Base-by-base conservation (phyloP, 2,797 vertebrate species). In the Alouatta caraya region DNA sequence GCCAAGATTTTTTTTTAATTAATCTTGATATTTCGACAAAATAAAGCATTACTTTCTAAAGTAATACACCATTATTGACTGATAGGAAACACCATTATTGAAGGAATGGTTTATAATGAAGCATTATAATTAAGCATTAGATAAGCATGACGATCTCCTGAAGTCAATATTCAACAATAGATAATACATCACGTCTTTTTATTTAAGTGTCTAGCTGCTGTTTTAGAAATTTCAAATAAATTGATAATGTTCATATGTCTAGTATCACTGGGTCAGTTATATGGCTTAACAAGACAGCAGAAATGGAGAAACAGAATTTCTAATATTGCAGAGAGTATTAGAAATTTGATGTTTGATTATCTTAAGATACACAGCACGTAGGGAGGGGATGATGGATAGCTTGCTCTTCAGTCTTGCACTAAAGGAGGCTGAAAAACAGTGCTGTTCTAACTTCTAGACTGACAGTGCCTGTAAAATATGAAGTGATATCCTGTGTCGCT, bases 11-110 rank as follows among this genome's bases (percentile, higher is more conserved):
- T 59, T 2, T 11, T 46, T 42, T 46, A 89, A 75, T 76, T 44
- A 79, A 89, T 48, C 64, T 46, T 64, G 26, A 64, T 42, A 13
- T 57, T 89, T 57, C 26, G 19, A 93, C 39, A 67, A 96, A 78
- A 72, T n/a, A 87, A 15, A 86, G 28, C 33, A 86, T 28, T 64
- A 90, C 88, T 84, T 88, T 90, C 44, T 93, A 28, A 90, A 91
- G 50, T 30, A 19, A 57, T 21, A n/a, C 1, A 88, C 61, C 61
- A 67, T n/a, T 67, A 67, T 67, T 67, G 46, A 90, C 30, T 37
- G 15, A 86, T 2, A 28, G 9, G 21, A 80, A 12, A 55, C 5
- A 88, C 48, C 28, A 72, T n/a, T 46, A 30, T 4, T 7, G 10
- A 89, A 86, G 42, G n/a, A 83, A 89, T 37, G 5, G 37, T 26